phyloP scores from a whole-genome alignment of 2,113 vertebrate genomes.

The Bufo bufo region DNA sequence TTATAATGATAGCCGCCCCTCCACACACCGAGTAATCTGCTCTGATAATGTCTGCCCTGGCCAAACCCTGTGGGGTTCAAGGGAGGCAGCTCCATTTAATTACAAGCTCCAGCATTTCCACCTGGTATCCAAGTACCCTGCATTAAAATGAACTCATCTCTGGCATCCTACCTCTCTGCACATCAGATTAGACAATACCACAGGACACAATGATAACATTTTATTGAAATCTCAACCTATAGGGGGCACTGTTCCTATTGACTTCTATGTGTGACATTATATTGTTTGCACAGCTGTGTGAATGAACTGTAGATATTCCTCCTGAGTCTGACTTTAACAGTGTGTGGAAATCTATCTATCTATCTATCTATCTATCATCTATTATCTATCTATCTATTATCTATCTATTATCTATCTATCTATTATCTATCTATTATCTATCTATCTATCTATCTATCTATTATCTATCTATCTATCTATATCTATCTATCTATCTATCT shows the following conservation, averaged over 20 bases:
- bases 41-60: not conserved
- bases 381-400: not conserved
- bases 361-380: not conserved
- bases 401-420: not conserved
- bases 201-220: not conserved
- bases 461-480: no score
- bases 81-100: not conserved
- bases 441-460: not conserved
- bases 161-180: no score
- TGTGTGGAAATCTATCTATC: no score
- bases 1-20: no score
- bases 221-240: not conserved
- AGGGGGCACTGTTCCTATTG: not conserved
- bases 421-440: not conserved
- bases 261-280: not conserved
- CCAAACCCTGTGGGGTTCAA: not conserved
- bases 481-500: no score
- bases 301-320: not conserved
- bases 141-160: no score
- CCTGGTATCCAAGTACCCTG: no score
- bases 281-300: not conserved
- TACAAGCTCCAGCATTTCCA: no score
- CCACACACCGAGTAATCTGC: not conserved
- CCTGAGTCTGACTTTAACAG: no score
- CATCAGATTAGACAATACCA: not conserved